Percentiles rank a stretch among this genome's conserved stretches.
These are phyloP conservation scores for Chelonus insularis DNA, from an alignment of 1,140 invertebrate species.

Conservation along the genomic window DNA sequence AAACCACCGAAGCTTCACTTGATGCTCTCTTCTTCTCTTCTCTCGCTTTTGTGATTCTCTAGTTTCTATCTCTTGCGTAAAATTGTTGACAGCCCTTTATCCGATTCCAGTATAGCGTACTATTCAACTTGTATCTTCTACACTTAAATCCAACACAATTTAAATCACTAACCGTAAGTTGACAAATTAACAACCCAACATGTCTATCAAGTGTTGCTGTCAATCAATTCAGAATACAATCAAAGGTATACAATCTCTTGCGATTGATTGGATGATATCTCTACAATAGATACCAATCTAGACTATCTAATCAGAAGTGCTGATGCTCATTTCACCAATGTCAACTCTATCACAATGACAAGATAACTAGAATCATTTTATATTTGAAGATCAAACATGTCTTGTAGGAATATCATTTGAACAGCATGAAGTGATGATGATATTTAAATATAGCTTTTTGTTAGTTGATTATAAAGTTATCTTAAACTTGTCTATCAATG, in stretches of 20 bases:
- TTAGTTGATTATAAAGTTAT: too few species aligned
- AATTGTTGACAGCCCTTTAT: neutral
- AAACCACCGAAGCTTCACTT: conserved; percentile 24
- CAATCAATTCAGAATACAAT: conserved; percentile 1
- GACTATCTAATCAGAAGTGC: conserved; percentile 6
- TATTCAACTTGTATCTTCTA: neutral
- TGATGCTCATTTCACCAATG: neutral
- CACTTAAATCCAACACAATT: neutral
- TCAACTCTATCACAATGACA: too few species aligned
- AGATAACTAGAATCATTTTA: too few species aligned
- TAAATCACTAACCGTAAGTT: neutral
- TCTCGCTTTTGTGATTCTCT: neutral
- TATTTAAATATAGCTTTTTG: too few species aligned
- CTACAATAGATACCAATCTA: neutral
- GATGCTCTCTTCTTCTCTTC: conserved; percentile 1
- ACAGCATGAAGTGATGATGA: neutral
- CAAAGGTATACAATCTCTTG: neutral
- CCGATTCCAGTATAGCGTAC: neutral
- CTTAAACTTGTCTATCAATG: too few species aligned
- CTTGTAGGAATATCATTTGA: too few species aligned
- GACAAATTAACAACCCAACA: neutral
- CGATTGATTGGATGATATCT: conserved; percentile 20
- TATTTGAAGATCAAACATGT: too few species aligned
- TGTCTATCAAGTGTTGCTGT: neutral
- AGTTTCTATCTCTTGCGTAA: neutral